Conservation (phyloP, 1,140 invertebrate genomes). For the Eumeta japonica region DNA sequence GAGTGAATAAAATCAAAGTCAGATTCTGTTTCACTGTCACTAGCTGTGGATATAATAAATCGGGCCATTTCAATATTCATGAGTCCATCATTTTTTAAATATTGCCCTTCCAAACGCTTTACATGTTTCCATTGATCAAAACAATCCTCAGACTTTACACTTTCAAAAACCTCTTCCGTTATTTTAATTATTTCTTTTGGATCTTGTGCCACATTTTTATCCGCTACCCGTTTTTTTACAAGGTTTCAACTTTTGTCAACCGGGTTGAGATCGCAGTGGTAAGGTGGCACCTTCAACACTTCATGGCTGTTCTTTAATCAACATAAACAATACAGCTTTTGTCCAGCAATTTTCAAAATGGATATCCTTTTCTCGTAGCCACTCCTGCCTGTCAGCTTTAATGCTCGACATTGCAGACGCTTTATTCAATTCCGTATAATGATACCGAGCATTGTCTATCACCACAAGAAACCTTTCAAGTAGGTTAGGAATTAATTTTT, state of each 20-base stretch:
- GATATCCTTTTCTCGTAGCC: too few relatives aligned
- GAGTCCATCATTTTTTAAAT: conserved; percentile 10
- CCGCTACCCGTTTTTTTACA: conserved; percentile 13
- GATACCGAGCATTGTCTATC: conserved; percentile 10
- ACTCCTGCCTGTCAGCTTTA: too few relatives aligned
- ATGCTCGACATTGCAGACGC: too few relatives aligned
- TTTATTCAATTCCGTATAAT: too few relatives aligned
- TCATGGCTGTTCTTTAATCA: conserved; percentile 13
- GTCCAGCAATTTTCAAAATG: conserved; percentile 9
- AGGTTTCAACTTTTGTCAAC: conserved; percentile 15
- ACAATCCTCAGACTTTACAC: conserved; percentile 14
- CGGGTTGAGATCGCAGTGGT: too few relatives aligned
- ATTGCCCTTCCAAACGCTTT: conserved; percentile 14
- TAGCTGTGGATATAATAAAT: conserved; percentile 11
- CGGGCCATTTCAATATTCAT: conserved; percentile 13
- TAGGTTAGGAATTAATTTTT: conserved; percentile 21
- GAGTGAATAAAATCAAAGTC: conserved; percentile 10
- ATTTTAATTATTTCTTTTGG: conserved; percentile 13
- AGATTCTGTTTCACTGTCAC: conserved; percentile 14
- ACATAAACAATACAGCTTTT: conserved; percentile 11
- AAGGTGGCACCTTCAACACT: conserved; percentile 8
- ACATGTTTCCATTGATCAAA: conserved; percentile 12
- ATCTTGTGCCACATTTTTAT: conserved; percentile 16
- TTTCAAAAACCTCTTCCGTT: conserved; percentile 14
- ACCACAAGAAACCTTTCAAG: conserved; percentile 14